Conservation (phyloP, 2,888 invertebrate genomes). For the Latrodectus elegans region DNA sequence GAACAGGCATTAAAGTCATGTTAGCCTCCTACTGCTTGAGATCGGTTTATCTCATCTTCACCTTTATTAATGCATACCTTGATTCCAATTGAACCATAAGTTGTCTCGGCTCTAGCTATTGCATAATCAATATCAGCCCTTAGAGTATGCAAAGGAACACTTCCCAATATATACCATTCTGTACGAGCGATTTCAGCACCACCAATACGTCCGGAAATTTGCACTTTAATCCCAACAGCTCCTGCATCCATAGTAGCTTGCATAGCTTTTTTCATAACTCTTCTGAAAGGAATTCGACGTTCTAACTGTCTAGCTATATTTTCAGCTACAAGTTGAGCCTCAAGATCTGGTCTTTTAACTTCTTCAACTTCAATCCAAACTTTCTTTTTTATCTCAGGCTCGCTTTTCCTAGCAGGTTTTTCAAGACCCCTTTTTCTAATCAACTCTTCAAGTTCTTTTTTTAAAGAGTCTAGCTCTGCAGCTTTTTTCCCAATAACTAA, state of each 20-base stretch:
- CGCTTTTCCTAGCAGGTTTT: too few relatives aligned
- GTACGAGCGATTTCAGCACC: conserved; percentile 57
- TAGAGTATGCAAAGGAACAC: conserved; percentile 49
- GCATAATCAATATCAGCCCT: conserved; percentile 54
- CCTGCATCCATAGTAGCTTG: conserved; percentile 16
- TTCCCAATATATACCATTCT: conserved; percentile 45
- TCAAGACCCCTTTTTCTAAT: too few relatives aligned
- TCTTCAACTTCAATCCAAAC: not conserved
- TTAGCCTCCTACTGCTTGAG: too few relatives aligned
- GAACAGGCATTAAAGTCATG: too few relatives aligned
- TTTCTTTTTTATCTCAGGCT: not conserved
- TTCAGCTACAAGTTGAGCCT: not conserved
- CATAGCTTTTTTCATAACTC: conserved; percentile 1
- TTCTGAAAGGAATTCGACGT: not conserved
- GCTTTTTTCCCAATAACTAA: conserved; percentile 22
- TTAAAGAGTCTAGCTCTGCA: not conserved
- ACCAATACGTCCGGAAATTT: conserved; percentile 33
- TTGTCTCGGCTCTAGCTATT: conserved; percentile 34
- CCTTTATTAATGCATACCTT: conserved; percentile 62
- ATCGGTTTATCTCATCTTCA: not conserved
- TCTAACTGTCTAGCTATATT: not conserved
- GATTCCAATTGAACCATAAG: conserved; percentile 49
- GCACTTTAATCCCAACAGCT: conserved; percentile 46
- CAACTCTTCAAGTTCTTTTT: not conserved
- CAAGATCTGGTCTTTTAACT: conserved; percentile 8